phyloP scores from a whole-genome alignment of 2,888 invertebrate species.

The Eutolmus rufibarbis region DNA sequence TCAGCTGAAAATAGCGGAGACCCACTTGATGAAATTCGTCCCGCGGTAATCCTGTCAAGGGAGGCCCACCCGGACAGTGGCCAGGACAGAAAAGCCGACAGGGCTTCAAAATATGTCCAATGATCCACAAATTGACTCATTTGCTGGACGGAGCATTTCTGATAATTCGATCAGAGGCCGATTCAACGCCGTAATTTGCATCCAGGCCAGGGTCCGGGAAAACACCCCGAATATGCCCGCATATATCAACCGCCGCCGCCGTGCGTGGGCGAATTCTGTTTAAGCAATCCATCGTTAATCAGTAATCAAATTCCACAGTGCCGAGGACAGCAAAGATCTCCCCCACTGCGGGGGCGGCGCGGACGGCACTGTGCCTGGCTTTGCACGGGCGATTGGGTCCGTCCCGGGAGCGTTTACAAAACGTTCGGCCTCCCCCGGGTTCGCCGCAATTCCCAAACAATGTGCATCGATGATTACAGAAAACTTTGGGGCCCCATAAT shows the following conservation, averaged over 20 bases:
- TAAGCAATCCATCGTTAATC: constrained; percentile 26
- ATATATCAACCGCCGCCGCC: background rate
- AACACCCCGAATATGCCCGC: background rate
- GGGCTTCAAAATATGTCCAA: background rate
- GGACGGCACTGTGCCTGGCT: background rate
- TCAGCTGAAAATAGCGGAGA: background rate
- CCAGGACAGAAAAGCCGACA: background rate
- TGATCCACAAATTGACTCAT: background rate
- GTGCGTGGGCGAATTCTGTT: background rate
- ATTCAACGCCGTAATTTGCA: background rate
- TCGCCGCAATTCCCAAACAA: background rate
- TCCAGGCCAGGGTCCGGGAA: background rate
- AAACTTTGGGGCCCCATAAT: constrained; percentile 13
- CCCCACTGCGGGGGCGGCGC: too few species aligned
- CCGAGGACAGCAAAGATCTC: background rate
- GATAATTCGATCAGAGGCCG: background rate
- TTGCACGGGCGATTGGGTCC: background rate
- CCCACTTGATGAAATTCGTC: background rate
- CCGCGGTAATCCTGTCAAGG: background rate
- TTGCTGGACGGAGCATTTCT: background rate
- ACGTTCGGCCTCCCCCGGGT: background rate
- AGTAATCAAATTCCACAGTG: constrained; percentile 20
- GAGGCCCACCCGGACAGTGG: background rate
- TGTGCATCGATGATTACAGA: constrained; percentile 29
- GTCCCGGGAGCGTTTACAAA: background rate